Evolutionary conservation across 1,140 invertebrate species (phyloP).

Genomic region (Sinonovacula constricta): DNA sequence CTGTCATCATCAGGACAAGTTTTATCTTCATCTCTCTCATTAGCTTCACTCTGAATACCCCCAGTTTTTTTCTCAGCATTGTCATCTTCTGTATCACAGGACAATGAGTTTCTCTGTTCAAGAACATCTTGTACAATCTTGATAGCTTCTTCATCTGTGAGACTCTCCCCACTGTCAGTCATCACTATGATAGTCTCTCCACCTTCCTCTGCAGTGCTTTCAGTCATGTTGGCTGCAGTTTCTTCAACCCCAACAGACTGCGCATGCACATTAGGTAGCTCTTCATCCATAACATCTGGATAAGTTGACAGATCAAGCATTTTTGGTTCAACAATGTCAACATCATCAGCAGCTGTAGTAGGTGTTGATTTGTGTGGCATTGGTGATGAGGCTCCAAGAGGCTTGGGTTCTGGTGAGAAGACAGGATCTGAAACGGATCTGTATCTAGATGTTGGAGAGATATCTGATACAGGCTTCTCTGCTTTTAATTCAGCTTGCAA

Average conservation of each 20-base stretch:
- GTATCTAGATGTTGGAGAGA: background rate
- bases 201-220: conserved; percentile 40
- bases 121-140: conserved; percentile 57
- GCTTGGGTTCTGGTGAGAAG: conserved; percentile 11
- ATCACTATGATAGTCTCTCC: conserved; percentile 65
- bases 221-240: background rate
- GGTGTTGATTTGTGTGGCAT: background rate
- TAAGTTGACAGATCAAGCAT: background rate
- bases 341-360: background rate
- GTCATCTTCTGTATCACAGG: background rate
- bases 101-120: conserved; percentile 12
- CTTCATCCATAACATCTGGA: background rate
- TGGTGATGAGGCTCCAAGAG: conserved; percentile 35
- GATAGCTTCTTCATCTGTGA: conserved; percentile 69
- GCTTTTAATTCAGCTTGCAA: no score
- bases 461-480: background rate
- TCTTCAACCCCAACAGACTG: background rate
- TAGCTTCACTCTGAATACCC: background rate
- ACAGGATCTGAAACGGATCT: conserved; percentile 46
- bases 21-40: background rate
- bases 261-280: background rate
- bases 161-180: conserved; percentile 56
- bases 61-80: background rate
- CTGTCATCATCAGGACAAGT: background rate
- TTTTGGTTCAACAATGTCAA: background rate